Evolutionary conservation across 2,888 invertebrate species (phyloP), one percentile per base, ranked within the genome.

Genomic region (Tiphia femorata): DNA sequence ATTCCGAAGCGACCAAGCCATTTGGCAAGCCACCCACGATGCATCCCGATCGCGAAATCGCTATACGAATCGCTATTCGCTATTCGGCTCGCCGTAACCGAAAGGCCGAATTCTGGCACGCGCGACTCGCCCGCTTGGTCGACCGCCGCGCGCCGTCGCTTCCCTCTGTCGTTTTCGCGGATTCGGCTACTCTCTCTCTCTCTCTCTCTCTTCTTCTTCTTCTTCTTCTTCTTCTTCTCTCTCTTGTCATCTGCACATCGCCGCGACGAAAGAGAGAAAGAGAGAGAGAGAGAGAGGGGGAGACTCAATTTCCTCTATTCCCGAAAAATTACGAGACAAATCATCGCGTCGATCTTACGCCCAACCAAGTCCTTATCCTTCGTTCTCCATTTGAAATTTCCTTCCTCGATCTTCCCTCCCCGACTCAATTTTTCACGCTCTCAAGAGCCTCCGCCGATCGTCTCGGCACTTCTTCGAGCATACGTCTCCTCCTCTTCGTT

Each of bases 211-310:
- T 33, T 33, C 33, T 33, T 25, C 25, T 25, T 25, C 25, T 25
- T 5, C 25, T 25, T 25, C 25, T 25, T 25, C 25, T 25, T 25
- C 25, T 44, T 16, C 64, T 62, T 58, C 52, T n/a, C n/a, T n/a
- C 17, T n/a, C 8, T 35, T 35, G 6, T 35, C 17, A 5, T 35
- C 47, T 49, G 63, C 59, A n/a, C n/a, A n/a, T 67, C 61, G 66
- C 50, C 69, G 63, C 35, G 40, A 52, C 40, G 33, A 38, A 20
- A 43, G 27, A 44, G 30, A 52, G 48, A 48, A 46, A 53, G 60
- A 60, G 54, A 30, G 23, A 38, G 44, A 57, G 33, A 48, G 37
- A 37, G 42, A 48, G 14, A 40, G 37, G 35, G n/a, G 10, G 23
- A 40, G 20, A 43, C 16, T 14, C 14, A 57, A n/a, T n/a, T n/a